Conservation (phyloP, 2,888 invertebrate species). For the Phasia obesa region DNA sequence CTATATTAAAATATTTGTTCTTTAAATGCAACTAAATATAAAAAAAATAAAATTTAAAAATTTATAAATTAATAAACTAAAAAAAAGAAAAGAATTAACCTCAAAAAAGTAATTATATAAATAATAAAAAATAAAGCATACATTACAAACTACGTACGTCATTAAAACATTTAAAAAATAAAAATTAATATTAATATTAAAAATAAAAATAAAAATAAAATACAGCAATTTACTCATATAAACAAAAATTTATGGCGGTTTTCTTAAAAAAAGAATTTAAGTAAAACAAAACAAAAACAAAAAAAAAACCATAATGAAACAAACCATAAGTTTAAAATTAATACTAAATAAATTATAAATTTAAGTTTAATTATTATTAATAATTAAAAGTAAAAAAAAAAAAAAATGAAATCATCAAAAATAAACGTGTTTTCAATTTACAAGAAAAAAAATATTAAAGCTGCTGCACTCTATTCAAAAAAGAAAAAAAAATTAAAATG, state of each 20-base stretch:
- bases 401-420: constrained; percentile 66
- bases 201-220: constrained; percentile 38
- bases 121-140: constrained; percentile 41
- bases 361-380: constrained; percentile 71
- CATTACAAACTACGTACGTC: constrained; percentile 53
- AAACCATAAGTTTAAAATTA: constrained; percentile 68
- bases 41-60: constrained; percentile 37
- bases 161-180: constrained; percentile 49
- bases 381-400: constrained; percentile 67
- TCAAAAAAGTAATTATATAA: constrained; percentile 46
- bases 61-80: constrained; percentile 41
- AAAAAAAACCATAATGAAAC: constrained; percentile 49
- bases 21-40: constrained; percentile 47
- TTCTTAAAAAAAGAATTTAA: constrained; percentile 62
- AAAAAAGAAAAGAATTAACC: constrained; percentile 42
- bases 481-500: background rate
- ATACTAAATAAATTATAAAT: constrained; percentile 72
- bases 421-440: constrained; percentile 70
- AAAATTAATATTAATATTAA: no score
- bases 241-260: constrained; percentile 59
- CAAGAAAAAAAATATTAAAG: constrained; percentile 69
- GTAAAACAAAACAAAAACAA: background rate
- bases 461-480: constrained; percentile 54
- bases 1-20: constrained; percentile 55
- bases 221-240: constrained; percentile 45